Percentiles rank a stretch among this genome's conserved stretches.
phyloP scores from a whole-genome alignment of 2,113 vertebrate species.

The Serinus canaria region DNA sequence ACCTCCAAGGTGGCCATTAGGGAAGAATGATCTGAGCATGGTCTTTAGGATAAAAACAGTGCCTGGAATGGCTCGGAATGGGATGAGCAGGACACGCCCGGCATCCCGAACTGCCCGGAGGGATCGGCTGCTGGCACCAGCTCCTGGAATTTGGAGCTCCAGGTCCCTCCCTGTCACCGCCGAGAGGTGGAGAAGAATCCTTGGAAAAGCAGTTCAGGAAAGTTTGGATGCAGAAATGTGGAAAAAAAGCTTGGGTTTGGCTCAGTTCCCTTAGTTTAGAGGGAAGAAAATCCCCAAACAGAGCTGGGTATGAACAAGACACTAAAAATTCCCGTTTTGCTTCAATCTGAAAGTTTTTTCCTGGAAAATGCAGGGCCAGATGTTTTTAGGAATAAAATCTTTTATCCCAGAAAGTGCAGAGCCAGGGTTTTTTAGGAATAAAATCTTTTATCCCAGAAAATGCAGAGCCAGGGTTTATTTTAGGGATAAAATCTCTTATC shows the following conservation, averaged over 20 bases:
- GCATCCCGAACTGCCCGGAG: not conserved
- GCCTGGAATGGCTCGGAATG: not conserved
- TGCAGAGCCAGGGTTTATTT: too few relatives aligned
- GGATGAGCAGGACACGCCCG: not conserved
- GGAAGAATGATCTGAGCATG: not conserved
- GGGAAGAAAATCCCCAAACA: not conserved
- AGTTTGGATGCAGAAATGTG: not conserved
- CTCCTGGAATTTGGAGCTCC: not conserved
- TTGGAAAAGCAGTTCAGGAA: not conserved
- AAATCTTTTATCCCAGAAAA: not conserved
- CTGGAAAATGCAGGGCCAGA: not conserved
- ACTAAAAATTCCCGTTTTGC: not conserved
- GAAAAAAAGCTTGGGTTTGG: not conserved
- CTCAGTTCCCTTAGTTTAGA: not conserved
- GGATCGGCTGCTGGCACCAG: not conserved
- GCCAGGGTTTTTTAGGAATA: too few relatives aligned
- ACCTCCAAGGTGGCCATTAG: not conserved
- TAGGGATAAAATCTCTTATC: not conserved
- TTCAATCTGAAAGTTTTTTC: not conserved
- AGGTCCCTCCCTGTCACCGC: not conserved
- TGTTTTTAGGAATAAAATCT: not conserved
- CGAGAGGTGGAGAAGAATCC: not conserved
- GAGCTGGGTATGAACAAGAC: not conserved
- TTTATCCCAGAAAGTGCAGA: not conserved
- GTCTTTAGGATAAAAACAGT: not conserved